Evolutionary conservation across 2,888 invertebrate genomes (phyloP), one percentile per base, ranked within the genome.

Genomic region (Chironomus tentans): DNA sequence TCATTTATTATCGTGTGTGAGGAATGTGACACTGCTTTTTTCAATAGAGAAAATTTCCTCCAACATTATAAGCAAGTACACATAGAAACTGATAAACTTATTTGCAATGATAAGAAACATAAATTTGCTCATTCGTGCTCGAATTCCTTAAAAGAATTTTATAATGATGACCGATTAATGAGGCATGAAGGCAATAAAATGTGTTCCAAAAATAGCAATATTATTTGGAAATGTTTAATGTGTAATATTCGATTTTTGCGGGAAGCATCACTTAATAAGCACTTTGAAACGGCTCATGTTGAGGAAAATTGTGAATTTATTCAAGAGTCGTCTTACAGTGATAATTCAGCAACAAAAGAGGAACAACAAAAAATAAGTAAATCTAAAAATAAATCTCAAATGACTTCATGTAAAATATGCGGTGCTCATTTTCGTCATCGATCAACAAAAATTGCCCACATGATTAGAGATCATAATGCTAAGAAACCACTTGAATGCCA

Each of bases 381-480:
- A n/a, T 7, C 56, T 18, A 56, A 18, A 24, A 65, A 21, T 56
- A 56, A 56, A 15, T 56, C 56, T 4, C 56, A 56, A 56, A 18
- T 56, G 56, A 15, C 56, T n/a, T n/a, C n/a, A 3, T 65, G 65
- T 65, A 18, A 10, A 21, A 48, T 62, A 1, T 74, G 74, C n/a
- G 68, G 22, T n/a, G 74, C 13, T 21, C 21, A 21, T 13, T 74
- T 74, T 22, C 7, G 10, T 2, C 74, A 74, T 74, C 65, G 74
- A 22, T 68, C 74, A 5, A 74, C 74, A 48, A 74, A 46, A 18
- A 22, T 48, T 5, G 10, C 21, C 48, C 74, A 74, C n/a, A 68
- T 74, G 68, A 12, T 68, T 3, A 46, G 21, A n/a, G 22, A 68
- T 12, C 74, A 74, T 46, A 48, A 47, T 4, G n/a, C 47, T 5